A percentile compares a stretch with the other conserved stretches of the same genome.
Conservation (phyloP, 2,113 vertebrate species). For the Saimiri boliviensis region DNA sequence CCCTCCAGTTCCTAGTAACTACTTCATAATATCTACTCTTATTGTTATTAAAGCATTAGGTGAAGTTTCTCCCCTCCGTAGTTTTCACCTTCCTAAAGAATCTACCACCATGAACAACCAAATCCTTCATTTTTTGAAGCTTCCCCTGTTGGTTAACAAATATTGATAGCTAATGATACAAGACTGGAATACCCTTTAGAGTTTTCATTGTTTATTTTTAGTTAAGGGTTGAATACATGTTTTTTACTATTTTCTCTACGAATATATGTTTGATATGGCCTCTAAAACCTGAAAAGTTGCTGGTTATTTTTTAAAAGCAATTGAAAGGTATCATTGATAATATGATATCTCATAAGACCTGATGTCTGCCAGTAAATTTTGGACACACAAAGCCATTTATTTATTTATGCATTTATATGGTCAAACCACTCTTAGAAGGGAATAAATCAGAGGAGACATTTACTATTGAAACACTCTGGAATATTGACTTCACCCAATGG, state of each 20-base stretch:
- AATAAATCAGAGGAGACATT: not conserved
- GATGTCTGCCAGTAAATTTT: not conserved
- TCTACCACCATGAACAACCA: not conserved
- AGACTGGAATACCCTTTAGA: not conserved
- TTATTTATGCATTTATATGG: not conserved
- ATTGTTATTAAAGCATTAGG: not conserved
- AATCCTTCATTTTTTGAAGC: not conserved
- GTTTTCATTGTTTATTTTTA: constrained; percentile 1
- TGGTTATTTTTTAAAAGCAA: not conserved
- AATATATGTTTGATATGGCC: not conserved
- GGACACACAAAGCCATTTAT: not conserved
- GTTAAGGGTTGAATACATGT: not conserved
- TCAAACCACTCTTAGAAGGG: not conserved
- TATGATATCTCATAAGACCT: not conserved
- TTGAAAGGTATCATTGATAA: not conserved
- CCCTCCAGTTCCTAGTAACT: not conserved
- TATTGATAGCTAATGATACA: not conserved
- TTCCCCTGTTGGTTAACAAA: not conserved
- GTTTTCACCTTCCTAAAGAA: not conserved
- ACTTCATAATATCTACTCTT: not conserved
- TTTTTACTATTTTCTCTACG: not conserved
- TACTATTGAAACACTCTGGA: not conserved
- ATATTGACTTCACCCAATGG: not conserved
- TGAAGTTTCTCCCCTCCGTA: not conserved
- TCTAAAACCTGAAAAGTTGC: constrained; percentile 9